phyloP scores from a whole-genome alignment of 1,140 invertebrate genomes.

The Drosophila gunungcola region DNA sequence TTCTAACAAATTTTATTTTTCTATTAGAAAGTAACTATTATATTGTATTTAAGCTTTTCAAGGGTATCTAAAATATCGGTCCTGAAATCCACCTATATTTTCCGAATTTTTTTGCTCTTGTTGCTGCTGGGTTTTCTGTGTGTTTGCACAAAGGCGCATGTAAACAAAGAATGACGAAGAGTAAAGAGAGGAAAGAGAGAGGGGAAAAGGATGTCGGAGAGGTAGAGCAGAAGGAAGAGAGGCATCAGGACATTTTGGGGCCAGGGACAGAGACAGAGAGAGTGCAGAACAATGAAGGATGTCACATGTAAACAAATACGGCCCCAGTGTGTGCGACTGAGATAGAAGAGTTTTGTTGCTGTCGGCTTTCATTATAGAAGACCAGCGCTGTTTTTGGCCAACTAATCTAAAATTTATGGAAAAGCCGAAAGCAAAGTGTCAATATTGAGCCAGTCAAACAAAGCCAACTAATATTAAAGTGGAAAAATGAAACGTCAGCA shows the following conservation, averaged over 20 bases:
- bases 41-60: background rate
- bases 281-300: slow-evolving; percentile 61
- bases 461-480: slow-evolving; percentile 19
- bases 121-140: slow-evolving; percentile 42
- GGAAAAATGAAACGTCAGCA: slow-evolving; percentile 18
- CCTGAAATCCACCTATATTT: slow-evolving; percentile 1
- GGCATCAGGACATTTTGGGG: slow-evolving; percentile 68
- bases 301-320: slow-evolving; percentile 70
- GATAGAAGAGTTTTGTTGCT: slow-evolving; percentile 15
- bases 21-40: too few relatives aligned
- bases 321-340: slow-evolving; percentile 3
- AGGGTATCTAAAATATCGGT: slow-evolving; percentile 20
- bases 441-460: slow-evolving; percentile 53
- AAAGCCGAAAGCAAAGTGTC: slow-evolving; percentile 61
- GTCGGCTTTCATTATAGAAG: slow-evolving; percentile 29
- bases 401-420: slow-evolving; percentile 78
- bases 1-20: too few relatives aligned
- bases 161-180: slow-evolving; percentile 56
- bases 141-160: slow-evolving; percentile 73
- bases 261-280: slow-evolving; percentile 76
- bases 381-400: slow-evolving; percentile 53
- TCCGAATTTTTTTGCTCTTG: slow-evolving; percentile 43
- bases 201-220: slow-evolving; percentile 1
- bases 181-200: slow-evolving; percentile 5
- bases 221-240: slow-evolving; percentile 23